These are phyloP conservation scores for Styela plicata DNA, from an alignment of 23 tunicate genomes.

Conservation along the genomic window DNA sequence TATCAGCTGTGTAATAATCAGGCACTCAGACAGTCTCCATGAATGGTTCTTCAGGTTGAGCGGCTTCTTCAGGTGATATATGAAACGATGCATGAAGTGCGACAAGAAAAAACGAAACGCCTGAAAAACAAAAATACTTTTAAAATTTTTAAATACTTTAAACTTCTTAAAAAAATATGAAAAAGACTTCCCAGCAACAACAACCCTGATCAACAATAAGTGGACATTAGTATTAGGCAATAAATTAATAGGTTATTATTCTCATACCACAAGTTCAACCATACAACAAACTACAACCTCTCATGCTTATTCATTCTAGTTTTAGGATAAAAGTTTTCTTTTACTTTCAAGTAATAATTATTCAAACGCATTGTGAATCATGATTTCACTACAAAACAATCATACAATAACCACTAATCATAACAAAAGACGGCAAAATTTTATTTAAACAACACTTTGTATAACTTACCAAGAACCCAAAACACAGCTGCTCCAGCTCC, in stretches of 20 bases:
- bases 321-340: background rate
- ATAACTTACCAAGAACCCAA: slow-evolving; percentile 82
- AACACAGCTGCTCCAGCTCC: slow-evolving; percentile 97
- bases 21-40: slow-evolving; percentile 80
- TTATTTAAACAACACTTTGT: background rate
- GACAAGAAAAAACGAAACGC: slow-evolving; percentile 76
- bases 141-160: too few relatives aligned
- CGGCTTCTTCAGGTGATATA: slow-evolving; percentile 68
- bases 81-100: slow-evolving; percentile 89
- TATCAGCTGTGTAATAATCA: too few relatives aligned
- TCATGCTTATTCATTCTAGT: too few relatives aligned
- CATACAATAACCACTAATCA: background rate
- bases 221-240: too few relatives aligned
- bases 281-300: too few relatives aligned
- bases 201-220: too few relatives aligned
- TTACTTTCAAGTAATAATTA: too few relatives aligned
- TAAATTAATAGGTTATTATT: too few relatives aligned
- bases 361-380: too few relatives aligned
- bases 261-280: too few relatives aligned
- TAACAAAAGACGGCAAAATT: background rate
- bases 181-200: too few relatives aligned
- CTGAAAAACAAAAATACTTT: slow-evolving; percentile 24
- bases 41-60: slow-evolving; percentile 59
- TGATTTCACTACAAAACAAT: background rate
- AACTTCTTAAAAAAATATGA: too few relatives aligned